Evolutionary conservation across 35 echinoderm and acorn worm species (phyloP).

Genomic region (Nesometra sesokonis): DNA sequence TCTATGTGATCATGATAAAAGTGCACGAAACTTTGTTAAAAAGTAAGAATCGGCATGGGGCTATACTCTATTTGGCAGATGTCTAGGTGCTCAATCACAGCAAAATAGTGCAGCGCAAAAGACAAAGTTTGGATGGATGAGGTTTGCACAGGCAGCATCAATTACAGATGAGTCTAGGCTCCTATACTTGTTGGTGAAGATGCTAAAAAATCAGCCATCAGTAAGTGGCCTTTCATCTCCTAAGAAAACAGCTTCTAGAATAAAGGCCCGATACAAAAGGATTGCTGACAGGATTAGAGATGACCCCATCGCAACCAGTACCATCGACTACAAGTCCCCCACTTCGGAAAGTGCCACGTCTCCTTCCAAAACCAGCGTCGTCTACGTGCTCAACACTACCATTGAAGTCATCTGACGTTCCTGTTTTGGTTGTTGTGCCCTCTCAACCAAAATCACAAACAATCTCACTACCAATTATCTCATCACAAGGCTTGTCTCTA

Average conservation of each 20-base stretch:
- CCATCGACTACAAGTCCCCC: too few relatives aligned
- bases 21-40: conserved; percentile 41
- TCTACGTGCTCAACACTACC: conserved; percentile 4
- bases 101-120: conserved; percentile 43
- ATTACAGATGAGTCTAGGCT: conserved; percentile 33
- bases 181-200: conserved; percentile 29
- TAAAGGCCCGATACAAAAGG: conserved; percentile 25
- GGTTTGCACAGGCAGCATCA: conserved; percentile 22
- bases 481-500: too few relatives aligned
- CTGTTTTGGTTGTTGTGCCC: conserved; percentile 10
- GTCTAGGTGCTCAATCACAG: conserved; percentile 11
- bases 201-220: conserved; percentile 18
- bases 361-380: too few relatives aligned
- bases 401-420: background rate
- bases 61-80: conserved; percentile 43
- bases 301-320: background rate
- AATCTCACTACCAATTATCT: background rate
- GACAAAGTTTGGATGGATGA: conserved; percentile 57
- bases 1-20: conserved; percentile 53
- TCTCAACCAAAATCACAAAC: conserved; percentile 4
- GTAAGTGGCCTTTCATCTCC: conserved; percentile 7
- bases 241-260: background rate
- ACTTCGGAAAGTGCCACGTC: too few relatives aligned
- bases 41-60: conserved; percentile 62
- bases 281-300: conserved; percentile 36